Conservation (phyloP, 2,888 invertebrate genomes). For the Acronicta leporina region DNA sequence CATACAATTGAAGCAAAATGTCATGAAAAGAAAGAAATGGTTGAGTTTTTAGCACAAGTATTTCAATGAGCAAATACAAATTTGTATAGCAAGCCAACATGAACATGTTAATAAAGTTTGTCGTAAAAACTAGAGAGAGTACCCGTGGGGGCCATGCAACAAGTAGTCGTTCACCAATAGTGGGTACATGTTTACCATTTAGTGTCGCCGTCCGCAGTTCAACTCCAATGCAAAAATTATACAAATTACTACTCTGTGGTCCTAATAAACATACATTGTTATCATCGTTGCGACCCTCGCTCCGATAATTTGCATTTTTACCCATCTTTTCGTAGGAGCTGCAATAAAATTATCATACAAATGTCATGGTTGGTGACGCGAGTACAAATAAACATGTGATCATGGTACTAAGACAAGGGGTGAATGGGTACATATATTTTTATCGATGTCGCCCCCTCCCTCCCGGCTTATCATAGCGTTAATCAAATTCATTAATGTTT, state of each 20-base stretch:
- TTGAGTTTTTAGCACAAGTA: slow-evolving; percentile 2
- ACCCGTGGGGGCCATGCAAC: slow-evolving; percentile 43
- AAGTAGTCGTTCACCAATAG: slow-evolving; percentile 47
- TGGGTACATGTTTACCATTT: slow-evolving; percentile 33
- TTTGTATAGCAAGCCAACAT: slow-evolving; percentile 22
- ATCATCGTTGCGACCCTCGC: slow-evolving; percentile 63
- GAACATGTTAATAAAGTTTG: slow-evolving; percentile 36
- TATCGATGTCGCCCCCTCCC: slow-evolving; percentile 21
- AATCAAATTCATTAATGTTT: slow-evolving; percentile 3
- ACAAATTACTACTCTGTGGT: slow-evolving; percentile 74
- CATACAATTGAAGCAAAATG: too few species aligned
- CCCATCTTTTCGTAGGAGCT: slow-evolving; percentile 77
- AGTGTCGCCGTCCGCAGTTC: slow-evolving; percentile 45
- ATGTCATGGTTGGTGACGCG: slow-evolving; percentile 66
- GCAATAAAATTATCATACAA: slow-evolving; percentile 83
- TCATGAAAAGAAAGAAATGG: background rate
- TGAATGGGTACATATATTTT: slow-evolving; percentile 36
- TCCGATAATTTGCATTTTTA: slow-evolving; percentile 79
- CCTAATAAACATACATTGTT: slow-evolving; percentile 67
- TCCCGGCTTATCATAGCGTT: background rate
- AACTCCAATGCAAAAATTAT: slow-evolving; percentile 78
- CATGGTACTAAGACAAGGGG: slow-evolving; percentile 24
- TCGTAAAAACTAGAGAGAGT: slow-evolving; percentile 44
- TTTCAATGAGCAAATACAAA: slow-evolving; percentile 12
- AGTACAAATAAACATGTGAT: slow-evolving; percentile 41